phyloP scores from a whole-genome alignment of 2,797 vertebrate species.

The Muscicapa comitata region DNA sequence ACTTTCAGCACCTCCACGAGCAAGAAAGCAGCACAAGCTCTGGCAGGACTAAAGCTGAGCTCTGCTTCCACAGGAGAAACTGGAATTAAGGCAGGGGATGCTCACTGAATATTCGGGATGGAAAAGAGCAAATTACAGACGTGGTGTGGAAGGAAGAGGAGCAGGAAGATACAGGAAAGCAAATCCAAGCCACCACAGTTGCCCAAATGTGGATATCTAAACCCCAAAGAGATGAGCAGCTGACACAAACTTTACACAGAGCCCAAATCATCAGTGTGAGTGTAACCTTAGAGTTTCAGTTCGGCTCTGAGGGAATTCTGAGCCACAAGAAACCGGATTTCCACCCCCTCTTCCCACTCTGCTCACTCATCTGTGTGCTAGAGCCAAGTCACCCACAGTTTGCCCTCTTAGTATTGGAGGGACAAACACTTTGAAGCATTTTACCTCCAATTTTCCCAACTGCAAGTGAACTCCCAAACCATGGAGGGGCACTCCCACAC shows the following conservation, averaged over 20 bases:
- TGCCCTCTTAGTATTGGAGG: rapidly evolving
- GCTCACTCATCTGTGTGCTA: rapidly evolving
- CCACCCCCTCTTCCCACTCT: neutral
- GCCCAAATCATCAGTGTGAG: neutral
- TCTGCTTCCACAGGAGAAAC: neutral
- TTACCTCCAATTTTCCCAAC: neutral
- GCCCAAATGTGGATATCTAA: neutral
- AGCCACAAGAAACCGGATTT: neutral
- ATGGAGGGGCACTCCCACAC: rapidly evolving
- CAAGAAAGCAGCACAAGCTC: neutral
- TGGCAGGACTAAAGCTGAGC: neutral
- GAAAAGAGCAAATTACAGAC: neutral
- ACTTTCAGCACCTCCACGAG: constrained; percentile 24
- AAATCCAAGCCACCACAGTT: neutral
- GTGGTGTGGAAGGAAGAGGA: rapidly evolving
- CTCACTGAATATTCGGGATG: neutral
- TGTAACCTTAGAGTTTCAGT: rapidly evolving
- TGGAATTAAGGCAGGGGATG: neutral
- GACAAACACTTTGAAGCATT: neutral
- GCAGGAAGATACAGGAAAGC: neutral
- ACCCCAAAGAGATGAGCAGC: neutral
- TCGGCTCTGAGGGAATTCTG: neutral
- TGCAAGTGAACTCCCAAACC: neutral
- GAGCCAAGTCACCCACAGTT: neutral
- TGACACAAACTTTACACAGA: neutral